phyloP scores from a whole-genome alignment of 2,888 invertebrate genomes.

The Linnaemya tessellans region DNA sequence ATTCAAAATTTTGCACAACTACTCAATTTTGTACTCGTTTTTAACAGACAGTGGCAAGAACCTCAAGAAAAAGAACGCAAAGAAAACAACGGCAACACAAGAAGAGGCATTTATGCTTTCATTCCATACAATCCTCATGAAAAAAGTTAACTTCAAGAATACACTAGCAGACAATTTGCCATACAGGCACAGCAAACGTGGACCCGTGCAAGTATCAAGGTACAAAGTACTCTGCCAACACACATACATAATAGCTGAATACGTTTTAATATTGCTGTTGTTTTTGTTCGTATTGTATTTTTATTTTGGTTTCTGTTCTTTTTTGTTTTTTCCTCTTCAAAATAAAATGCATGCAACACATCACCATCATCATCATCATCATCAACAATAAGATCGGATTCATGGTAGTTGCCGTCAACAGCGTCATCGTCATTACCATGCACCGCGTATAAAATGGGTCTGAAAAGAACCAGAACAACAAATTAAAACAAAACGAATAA shows the following conservation, averaged over 20 bases:
- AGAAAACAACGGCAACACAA: slow-evolving; percentile 54
- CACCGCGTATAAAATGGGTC: slow-evolving; percentile 36
- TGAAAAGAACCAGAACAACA: slow-evolving; percentile 22
- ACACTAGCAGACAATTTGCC: slow-evolving; percentile 21
- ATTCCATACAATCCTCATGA: slow-evolving; percentile 37
- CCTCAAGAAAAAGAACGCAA: slow-evolving; percentile 42
- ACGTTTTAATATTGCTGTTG: slow-evolving; percentile 16
- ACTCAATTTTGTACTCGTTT: slow-evolving; percentile 18
- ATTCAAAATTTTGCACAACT: slow-evolving; percentile 63
- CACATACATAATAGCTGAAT: slow-evolving; percentile 26
- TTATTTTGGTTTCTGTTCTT: slow-evolving; percentile 18
- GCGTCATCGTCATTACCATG: slow-evolving; percentile 49
- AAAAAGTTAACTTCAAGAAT: slow-evolving; percentile 42
- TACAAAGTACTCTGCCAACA: slow-evolving; percentile 60
- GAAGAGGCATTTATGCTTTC: slow-evolving; percentile 54
- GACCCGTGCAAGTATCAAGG: slow-evolving; percentile 41
- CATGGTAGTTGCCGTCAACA: slow-evolving; percentile 25
- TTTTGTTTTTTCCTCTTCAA: slow-evolving; percentile 29
- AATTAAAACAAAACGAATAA: neutral
- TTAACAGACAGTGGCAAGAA: slow-evolving; percentile 52
- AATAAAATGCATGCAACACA: slow-evolving; percentile 64
- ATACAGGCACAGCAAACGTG: neutral
- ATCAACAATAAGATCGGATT: slow-evolving; percentile 11
- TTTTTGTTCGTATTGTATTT: slow-evolving; percentile 41
- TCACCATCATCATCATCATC: slow-evolving; percentile 45